Evolutionary conservation across 2,797 vertebrate species (phyloP).

Genomic region (Ptychobarbus kaznakovi): DNA sequence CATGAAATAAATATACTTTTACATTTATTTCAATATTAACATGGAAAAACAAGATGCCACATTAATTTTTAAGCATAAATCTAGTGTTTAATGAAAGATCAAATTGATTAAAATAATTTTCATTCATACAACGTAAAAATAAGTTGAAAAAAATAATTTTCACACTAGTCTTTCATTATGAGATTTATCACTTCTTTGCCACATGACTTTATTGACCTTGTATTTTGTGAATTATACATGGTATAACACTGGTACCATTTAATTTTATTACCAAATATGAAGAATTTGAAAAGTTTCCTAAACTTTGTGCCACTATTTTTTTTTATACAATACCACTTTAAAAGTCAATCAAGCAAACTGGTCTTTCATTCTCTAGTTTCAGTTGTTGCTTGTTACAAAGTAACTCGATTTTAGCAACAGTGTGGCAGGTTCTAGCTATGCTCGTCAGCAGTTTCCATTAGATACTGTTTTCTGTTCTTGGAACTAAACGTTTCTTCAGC

Average conservation of each 20-base stretch:
- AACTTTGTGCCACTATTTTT: not conserved
- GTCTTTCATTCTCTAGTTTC: not conserved
- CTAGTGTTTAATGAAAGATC: not conserved
- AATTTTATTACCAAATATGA: slow-evolving; percentile 9
- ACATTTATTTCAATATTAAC: not conserved
- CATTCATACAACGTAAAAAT: not conserved
- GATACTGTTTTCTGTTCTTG: not conserved
- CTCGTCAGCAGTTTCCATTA: slow-evolving; percentile 11
- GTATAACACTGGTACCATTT: not conserved
- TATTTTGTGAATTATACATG: not conserved
- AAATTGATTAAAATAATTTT: not conserved
- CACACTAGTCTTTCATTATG: not conserved
- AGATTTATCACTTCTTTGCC: not conserved
- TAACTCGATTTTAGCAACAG: slow-evolving; percentile 1
- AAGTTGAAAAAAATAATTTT: not conserved
- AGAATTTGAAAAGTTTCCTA: not conserved
- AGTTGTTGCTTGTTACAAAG: not conserved
- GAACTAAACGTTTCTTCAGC: not conserved
- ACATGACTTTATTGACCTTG: not conserved
- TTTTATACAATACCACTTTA: not conserved
- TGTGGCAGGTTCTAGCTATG: not conserved
- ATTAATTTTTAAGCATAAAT: not conserved
- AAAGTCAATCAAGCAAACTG: not conserved
- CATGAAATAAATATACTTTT: not conserved
- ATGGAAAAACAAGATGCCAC: not conserved